Evolutionary conservation across 2,888 invertebrate genomes (phyloP).

Genomic region (Megaustenia siamemsis): DNA sequence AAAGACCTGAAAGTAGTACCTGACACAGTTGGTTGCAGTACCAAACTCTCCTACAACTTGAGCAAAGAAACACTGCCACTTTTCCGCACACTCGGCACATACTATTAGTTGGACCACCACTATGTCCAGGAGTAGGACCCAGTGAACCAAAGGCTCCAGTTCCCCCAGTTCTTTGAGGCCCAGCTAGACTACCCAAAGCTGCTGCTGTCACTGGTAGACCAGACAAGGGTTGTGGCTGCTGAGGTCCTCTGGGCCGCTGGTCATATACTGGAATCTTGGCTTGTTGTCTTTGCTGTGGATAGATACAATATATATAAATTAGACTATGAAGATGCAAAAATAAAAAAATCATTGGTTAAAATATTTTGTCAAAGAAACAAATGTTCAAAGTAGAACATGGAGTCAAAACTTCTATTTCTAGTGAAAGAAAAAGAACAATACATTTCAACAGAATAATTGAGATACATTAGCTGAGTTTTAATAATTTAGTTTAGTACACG

Average conservation of each 20-base stretch:
- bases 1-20: constrained; percentile 83
- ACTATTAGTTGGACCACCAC: constrained; percentile 59
- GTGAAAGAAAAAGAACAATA: no score
- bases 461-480: no score
- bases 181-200: not conserved
- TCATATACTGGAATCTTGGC: constrained; percentile 31
- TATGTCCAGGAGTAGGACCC: constrained; percentile 16
- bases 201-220: not conserved
- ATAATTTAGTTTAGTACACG: no score
- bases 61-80: constrained; percentile 69
- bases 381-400: no score
- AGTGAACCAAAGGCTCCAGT: not conserved
- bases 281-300: constrained; percentile 27
- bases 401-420: no score
- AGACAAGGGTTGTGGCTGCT: constrained; percentile 9
- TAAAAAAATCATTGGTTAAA: no score
- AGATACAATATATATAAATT: not conserved
- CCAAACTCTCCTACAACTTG: constrained; percentile 83
- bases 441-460: no score
- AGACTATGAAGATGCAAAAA: no score
- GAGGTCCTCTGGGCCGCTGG: constrained; percentile 12
- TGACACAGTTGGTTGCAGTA: constrained; percentile 96
- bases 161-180: not conserved
- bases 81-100: constrained; percentile 68
- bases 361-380: no score